These are phyloP conservation scores for Heliconius ethilla DNA, from an alignment of 2,888 invertebrate species.

Conservation along the genomic window DNA sequence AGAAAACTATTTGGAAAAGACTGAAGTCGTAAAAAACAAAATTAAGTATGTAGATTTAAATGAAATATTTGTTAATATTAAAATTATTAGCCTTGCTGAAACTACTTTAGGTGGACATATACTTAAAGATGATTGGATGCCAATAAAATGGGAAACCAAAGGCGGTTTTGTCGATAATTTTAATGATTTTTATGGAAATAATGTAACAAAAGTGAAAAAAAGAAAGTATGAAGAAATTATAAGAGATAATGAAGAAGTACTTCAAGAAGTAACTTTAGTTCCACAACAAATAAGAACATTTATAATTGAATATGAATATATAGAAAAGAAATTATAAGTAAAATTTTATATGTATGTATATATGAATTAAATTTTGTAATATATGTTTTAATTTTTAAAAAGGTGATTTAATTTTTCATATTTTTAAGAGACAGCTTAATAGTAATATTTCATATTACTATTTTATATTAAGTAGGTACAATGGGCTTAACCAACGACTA, in stretches of 20 bases:
- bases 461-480: too few species aligned
- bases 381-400: neutral
- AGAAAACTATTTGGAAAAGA: conserved; percentile 88
- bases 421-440: too few species aligned
- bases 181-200: conserved; percentile 56
- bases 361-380: neutral
- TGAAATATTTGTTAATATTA: conserved; percentile 82
- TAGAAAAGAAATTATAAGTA: neutral
- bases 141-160: conserved; percentile 76
- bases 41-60: conserved; percentile 80
- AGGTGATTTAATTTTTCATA: too few species aligned
- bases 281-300: conserved; percentile 90
- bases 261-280: conserved; percentile 71
- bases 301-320: conserved; percentile 59
- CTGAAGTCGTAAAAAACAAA: conserved; percentile 80
- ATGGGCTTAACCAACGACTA: too few species aligned
- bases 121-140: conserved; percentile 78
- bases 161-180: conserved; percentile 58
- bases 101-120: conserved; percentile 86
- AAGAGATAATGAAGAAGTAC: conserved; percentile 49
- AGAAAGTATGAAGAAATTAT: conserved; percentile 45
- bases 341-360: neutral
- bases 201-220: conserved; percentile 37
- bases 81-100: conserved; percentile 80
- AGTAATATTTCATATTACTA: too few species aligned